Evolutionary conservation across 2,797 vertebrate genomes (phyloP), one percentile per base, ranked within the genome.

Genomic region (Myotis pilosus): DNA sequence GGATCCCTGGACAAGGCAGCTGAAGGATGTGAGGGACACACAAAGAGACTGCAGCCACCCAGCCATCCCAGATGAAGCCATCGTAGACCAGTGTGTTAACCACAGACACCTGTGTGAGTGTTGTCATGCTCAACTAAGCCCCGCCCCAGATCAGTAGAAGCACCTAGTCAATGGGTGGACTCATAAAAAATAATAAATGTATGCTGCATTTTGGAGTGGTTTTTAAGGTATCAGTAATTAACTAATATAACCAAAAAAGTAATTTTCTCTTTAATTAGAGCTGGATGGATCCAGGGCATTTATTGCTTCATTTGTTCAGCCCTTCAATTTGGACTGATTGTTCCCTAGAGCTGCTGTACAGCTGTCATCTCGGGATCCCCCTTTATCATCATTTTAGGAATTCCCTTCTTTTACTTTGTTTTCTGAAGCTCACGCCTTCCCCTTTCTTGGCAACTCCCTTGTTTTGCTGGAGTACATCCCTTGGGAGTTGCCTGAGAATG

Each of bases 351-450:
- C 75, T 53, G 20, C 36, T 36, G 1, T 30, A 68, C 8, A 51
- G 30, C 36, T 55, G 49, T 62, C 33, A 53, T 44, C 60, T 69
- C 20, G 6, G 79, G 30, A 57, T 81, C 25, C 91, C n/a, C 53
- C 72, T 60, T 55, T 33, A 30, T 71, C 36, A 41, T 85, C 60
- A 60, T 84, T 23, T 84, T 66, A 81, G 89, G 66, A 91, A 84
- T 78, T 81, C 49, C 80, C 72, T 91, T n/a, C 80, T 66, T 91
- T n/a, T 47, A 44, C 41, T 89, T 64, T 91, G 84, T 81, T 97
- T 91, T 55, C 49, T 71, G 22, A 64, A 62, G 57, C 11, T 22
- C 60, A 53, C 5, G 12, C 23, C 33, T 68, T 88, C 49, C 33
- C 28, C 66, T 86, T 76, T 91, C 66, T 87, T 64, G 49, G 41